These are phyloP conservation scores for Amphimallon solstitiale DNA, from an alignment of 2,888 invertebrate species.

Conservation along the genomic window DNA sequence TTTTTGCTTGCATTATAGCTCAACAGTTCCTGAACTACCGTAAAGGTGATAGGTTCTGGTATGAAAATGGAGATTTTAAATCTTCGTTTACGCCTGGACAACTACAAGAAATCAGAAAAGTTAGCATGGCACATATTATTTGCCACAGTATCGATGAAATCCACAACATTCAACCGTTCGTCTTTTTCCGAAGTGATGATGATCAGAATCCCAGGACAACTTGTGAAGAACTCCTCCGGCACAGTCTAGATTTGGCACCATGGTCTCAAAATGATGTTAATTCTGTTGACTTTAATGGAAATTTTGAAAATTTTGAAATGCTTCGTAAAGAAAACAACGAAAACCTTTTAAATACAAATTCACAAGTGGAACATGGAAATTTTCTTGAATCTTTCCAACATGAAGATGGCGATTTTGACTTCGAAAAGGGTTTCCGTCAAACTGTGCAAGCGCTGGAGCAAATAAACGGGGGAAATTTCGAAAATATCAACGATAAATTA, in stretches of 20 bases:
- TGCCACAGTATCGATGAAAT: constrained; percentile 75
- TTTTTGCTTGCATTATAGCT: constrained; percentile 88
- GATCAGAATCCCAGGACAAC: constrained; percentile 69
- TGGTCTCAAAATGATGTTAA: constrained; percentile 66
- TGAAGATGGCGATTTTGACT: constrained; percentile 14
- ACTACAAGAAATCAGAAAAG: constrained; percentile 76
- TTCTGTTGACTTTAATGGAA: neutral
- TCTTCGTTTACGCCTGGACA: constrained; percentile 82
- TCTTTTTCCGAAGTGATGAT: constrained; percentile 71
- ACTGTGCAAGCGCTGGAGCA: constrained; percentile 10
- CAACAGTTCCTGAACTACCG: constrained; percentile 84
- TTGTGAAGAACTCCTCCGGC: constrained; percentile 65
- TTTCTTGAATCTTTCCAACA: neutral
- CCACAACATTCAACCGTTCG: constrained; percentile 76
- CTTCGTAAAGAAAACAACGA: neutral
- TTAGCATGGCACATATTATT: constrained; percentile 77
- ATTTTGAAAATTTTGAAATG: neutral
- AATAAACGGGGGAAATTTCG: constrained; percentile 25
- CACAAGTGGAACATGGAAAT: neutral
- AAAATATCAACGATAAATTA: constrained; percentile 32
- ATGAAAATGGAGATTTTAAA: constrained; percentile 80
- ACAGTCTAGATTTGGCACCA: constrained; percentile 70
- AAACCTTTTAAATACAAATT: neutral
- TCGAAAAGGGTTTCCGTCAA: constrained; percentile 12
- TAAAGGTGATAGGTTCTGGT: constrained; percentile 85